A percentile compares a stretch with the other conserved stretches of the same genome.
phyloP scores from a whole-genome alignment of 2,888 invertebrate species.

The Fabriciana adippe region DNA sequence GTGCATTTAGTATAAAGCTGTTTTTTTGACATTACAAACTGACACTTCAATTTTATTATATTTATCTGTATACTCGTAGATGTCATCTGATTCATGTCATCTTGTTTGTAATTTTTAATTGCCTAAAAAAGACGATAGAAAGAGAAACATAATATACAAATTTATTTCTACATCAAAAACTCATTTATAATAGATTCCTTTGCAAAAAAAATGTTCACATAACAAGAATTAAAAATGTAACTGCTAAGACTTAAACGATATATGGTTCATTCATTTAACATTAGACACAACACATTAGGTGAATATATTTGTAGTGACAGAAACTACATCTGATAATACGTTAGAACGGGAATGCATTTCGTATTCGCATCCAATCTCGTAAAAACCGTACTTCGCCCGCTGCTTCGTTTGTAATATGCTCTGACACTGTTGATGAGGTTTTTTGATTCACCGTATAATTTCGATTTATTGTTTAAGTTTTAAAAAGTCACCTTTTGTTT shows the following conservation, averaged over 20 bases:
- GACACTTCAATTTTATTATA: too few relatives aligned
- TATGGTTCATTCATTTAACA: neutral
- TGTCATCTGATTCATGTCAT: too few relatives aligned
- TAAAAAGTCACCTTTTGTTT: conserved; percentile 1
- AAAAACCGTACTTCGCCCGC: conserved; percentile 35
- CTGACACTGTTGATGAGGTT: conserved; percentile 33
- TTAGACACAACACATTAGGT: conserved; percentile 8
- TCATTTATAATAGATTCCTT: too few relatives aligned
- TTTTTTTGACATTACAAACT: too few relatives aligned
- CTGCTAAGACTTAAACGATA: neutral
- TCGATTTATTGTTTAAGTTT: conserved; percentile 21
- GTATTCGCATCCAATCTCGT: conserved; percentile 37
- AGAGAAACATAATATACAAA: too few relatives aligned
- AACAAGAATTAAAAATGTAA: too few relatives aligned
- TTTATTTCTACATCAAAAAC: too few relatives aligned
- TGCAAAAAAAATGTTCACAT: too few relatives aligned
- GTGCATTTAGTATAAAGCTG: too few relatives aligned
- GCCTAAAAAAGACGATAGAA: too few relatives aligned
- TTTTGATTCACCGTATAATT: conserved; percentile 19
- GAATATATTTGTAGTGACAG: conserved; percentile 9
- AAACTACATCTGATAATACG: conserved; percentile 15
- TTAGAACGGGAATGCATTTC: conserved; percentile 31
- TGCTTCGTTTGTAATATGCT: conserved; percentile 33
- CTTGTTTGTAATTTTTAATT: too few relatives aligned
- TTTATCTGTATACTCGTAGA: too few relatives aligned